Conservation (phyloP, 2,113 vertebrate species). For the Malurus cyaneus region DNA sequence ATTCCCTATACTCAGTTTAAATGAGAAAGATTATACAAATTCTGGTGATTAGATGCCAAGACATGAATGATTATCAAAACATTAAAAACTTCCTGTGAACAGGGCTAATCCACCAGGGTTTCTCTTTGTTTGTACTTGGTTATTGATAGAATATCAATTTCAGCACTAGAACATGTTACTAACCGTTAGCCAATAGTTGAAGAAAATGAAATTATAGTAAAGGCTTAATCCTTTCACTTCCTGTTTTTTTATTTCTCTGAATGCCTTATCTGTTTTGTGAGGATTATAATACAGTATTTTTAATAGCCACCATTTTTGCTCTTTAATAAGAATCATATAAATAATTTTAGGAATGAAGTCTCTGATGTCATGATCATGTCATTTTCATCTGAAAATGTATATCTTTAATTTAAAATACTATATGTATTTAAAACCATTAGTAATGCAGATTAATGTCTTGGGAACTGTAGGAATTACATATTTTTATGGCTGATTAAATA, state of each 20-base stretch:
- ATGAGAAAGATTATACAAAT: background rate
- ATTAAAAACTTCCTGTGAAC: background rate
- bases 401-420: background rate
- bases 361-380: background rate
- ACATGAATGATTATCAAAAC: background rate
- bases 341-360: background rate
- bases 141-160: background rate
- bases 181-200: background rate
- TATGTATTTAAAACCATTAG: background rate
- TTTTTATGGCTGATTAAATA: background rate
- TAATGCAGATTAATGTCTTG: background rate
- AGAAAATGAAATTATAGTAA: background rate
- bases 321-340: background rate
- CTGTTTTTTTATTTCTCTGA: background rate
- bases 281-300: background rate
- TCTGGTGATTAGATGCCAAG: background rate
- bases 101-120: background rate
- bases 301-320: background rate
- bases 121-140: background rate
- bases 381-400: background rate
- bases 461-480: background rate
- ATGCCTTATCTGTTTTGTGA: background rate
- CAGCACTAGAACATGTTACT: background rate
- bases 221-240: background rate
- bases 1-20: background rate